These are phyloP conservation scores for Craniophora ligustri DNA, from an alignment of 2,888 invertebrate genomes.

Conservation along the genomic window DNA sequence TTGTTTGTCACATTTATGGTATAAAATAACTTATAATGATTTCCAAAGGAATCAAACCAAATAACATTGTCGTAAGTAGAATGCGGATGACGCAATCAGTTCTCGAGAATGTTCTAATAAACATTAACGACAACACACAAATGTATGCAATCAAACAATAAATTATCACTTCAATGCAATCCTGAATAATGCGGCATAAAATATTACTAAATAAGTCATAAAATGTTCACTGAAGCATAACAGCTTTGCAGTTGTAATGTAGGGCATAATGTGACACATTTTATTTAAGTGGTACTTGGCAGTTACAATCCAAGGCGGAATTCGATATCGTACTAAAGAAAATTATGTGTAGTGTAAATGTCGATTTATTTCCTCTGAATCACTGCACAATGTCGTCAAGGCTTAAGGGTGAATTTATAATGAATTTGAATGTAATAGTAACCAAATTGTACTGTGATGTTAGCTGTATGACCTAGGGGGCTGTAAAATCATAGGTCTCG, in stretches of 20 bases:
- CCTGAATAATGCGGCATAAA: constrained; percentile 63
- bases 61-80: not conserved
- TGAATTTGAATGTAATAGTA: no score
- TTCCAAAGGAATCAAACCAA: not conserved
- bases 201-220: constrained; percentile 65
- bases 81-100: constrained; percentile 11
- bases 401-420: no score
- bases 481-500: no score
- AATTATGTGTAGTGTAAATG: constrained; percentile 44
- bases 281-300: constrained; percentile 67
- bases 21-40: no score
- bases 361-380: constrained; percentile 30
- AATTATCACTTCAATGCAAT: constrained; percentile 63
- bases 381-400: constrained; percentile 13
- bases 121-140: constrained; percentile 56
- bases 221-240: constrained; percentile 67
- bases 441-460: no score
- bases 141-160: constrained; percentile 60
- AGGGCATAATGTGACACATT: constrained; percentile 63
- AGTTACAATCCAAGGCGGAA: constrained; percentile 59
- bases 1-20: no score
- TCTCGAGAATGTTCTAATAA: constrained; percentile 49
- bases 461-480: no score
- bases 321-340: constrained; percentile 47
- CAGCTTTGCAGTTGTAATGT: constrained; percentile 58